A percentile compares a stretch with the other conserved stretches of the same genome.
Conservation (phyloP, 2,797 vertebrate genomes). For the Streptopelia turtur region DNA sequence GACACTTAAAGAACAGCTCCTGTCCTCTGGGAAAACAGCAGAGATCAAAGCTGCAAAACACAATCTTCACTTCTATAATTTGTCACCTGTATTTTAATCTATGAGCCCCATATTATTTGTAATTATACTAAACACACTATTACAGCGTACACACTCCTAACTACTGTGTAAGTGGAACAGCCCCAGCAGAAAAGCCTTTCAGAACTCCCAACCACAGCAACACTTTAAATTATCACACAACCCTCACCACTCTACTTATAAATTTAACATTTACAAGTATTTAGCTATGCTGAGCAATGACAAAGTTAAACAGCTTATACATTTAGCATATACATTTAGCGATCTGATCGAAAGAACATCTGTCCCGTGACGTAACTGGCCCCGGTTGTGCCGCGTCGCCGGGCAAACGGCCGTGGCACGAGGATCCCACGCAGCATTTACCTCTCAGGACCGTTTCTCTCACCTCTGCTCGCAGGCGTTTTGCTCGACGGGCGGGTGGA, state of each 20-base stretch:
- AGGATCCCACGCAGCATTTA: not conserved
- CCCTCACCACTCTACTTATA: fast-evolving
- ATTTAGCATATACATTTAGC: not conserved
- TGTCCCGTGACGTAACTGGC: not conserved
- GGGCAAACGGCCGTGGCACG: not conserved
- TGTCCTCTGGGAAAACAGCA: not conserved
- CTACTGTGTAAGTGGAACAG: not conserved
- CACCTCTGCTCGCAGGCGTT: constrained; percentile 92
- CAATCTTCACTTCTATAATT: not conserved
- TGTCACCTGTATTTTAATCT: not conserved
- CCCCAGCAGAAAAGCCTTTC: not conserved
- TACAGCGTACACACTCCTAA: fast-evolving
- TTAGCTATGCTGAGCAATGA: fast-evolving
- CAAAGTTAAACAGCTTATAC: not conserved
- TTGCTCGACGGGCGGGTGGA: constrained; percentile 90
- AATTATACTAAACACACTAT: not conserved
- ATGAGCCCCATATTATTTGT: not conserved
- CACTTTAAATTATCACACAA: not conserved
- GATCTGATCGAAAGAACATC: not conserved
- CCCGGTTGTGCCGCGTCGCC: not conserved
- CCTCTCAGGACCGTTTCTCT: not conserved
- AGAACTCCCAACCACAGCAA: not conserved
- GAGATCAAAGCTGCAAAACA: not conserved
- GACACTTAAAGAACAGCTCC: not conserved
- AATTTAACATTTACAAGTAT: too few species aligned